Base-by-base conservation (phyloP, 2,888 invertebrate genomes). In the Dascillus cervinus region DNA sequence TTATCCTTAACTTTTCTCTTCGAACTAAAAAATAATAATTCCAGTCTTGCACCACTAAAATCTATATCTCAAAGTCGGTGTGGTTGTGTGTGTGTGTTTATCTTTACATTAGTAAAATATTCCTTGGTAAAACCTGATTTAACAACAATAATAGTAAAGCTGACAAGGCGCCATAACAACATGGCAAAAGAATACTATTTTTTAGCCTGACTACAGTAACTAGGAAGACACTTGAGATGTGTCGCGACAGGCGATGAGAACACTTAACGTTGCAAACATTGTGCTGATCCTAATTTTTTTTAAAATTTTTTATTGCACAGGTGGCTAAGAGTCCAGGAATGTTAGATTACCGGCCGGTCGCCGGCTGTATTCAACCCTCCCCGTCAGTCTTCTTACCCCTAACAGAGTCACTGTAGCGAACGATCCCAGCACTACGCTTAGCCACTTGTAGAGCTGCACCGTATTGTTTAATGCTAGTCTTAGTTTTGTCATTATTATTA, bases 161-260 rank as follows among this genome's bases (percentile, higher is more conserved):
- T 46, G 49, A 42, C 50, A 39, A 49, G 42, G 44, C 44, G 39
- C 40, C 44, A 45, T n/a, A n/a, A n/a, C n/a, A n/a, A n/a, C n/a
- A n/a, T n/a, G n/a, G n/a, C n/a, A n/a, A n/a, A n/a, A n/a, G n/a
- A n/a, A n/a, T n/a, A n/a, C n/a, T n/a, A n/a, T n/a, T n/a, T n/a
- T n/a, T n/a, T n/a, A 43, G 46, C 49, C 49, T 44, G 47, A 43
- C 47, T 47, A 44, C 37, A 37, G 43, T 44, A 44, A 53, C 56
- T 56, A 60, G 60, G 60, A 61, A 61, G 61, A 61, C 61, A 60
- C 56, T 56, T 55, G 55, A 53, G 51, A 53, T 52, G 53, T 53
- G 37, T 44, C 42, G 46, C 46, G 38, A 38, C 41, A 39, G 34
- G 37, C 42, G 38, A 43, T 39, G 39, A 44, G 36, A 44, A 44